Conservation (phyloP, 2,888 invertebrate species). For the Cylindroiulus punctatus region DNA sequence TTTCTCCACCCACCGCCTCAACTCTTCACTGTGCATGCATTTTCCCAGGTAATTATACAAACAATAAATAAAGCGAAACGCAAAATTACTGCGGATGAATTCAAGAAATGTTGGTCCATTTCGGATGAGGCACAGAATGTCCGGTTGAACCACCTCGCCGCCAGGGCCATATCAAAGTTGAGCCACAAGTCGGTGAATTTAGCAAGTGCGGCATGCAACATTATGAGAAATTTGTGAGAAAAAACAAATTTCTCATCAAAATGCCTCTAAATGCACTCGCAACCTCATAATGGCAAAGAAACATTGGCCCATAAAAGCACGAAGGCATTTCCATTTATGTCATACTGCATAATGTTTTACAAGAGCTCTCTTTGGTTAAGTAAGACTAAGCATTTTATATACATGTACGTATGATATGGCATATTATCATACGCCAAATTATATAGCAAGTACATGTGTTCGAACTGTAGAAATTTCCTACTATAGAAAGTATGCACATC, state of each 20-base stretch:
- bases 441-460: too few relatives aligned
- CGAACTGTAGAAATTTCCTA: too few relatives aligned
- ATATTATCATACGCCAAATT: too few relatives aligned
- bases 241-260: not conserved
- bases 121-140: not conserved
- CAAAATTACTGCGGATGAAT: conserved; percentile 46
- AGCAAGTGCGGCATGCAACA: not conserved
- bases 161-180: not conserved
- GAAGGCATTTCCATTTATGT: not conserved
- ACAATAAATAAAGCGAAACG: conserved; percentile 49
- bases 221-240: not conserved
- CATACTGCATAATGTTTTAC: too few relatives aligned
- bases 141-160: conserved; percentile 36
- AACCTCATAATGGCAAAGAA: not conserved
- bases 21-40: conserved; percentile 26
- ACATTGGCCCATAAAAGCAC: not conserved
- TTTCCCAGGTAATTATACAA: conserved; percentile 50
- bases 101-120: conserved; percentile 30
- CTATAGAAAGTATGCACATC: too few relatives aligned
- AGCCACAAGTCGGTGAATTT: not conserved
- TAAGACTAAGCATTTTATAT: too few relatives aligned
- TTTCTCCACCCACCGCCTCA: conserved; percentile 2
- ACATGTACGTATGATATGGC: too few relatives aligned
- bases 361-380: too few relatives aligned
- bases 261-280: not conserved